Evolutionary conservation across 1,140 invertebrate species (phyloP).

Genomic region (Euwallacea fornicatus): DNA sequence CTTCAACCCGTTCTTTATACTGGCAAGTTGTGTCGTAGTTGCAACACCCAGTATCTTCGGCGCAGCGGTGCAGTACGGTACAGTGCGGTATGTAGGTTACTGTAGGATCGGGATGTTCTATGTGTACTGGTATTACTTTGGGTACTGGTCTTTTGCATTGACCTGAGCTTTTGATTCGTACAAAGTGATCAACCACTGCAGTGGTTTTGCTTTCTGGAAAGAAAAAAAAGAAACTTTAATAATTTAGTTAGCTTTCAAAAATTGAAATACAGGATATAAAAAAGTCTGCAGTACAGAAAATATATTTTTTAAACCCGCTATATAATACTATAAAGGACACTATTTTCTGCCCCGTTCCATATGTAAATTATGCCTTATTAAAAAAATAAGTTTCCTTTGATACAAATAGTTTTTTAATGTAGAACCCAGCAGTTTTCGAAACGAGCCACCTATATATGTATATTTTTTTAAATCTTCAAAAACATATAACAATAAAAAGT

Average conservation of each 20-base stretch:
- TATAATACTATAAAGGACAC: too few relatives aligned
- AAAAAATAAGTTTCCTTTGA: too few relatives aligned
- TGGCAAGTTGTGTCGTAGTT: conserved; percentile 63
- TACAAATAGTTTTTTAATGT: too few relatives aligned
- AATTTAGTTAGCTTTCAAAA: background rate
- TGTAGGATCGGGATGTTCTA: conserved; percentile 66
- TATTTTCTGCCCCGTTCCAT: too few relatives aligned
- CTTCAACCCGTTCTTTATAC: conserved; percentile 63
- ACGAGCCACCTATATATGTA: too few relatives aligned
- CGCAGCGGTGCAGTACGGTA: conserved; percentile 72
- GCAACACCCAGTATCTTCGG: conserved; percentile 79
- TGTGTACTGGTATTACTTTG: conserved; percentile 63
- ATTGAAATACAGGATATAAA: too few relatives aligned
- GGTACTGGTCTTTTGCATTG: conserved; percentile 64
- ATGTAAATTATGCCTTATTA: too few relatives aligned
- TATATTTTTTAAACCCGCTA: too few relatives aligned
- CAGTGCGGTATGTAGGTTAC: conserved; percentile 74
- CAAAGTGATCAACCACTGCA: conserved; percentile 60
- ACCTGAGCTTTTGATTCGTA: conserved; percentile 61
- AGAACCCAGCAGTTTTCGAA: too few relatives aligned
- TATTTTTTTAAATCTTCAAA: too few relatives aligned
- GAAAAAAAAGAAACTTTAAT: background rate
- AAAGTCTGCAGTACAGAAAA: too few relatives aligned
- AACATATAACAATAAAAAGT: too few relatives aligned
- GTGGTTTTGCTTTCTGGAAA: conserved; percentile 42